A percentile compares a stretch with the other conserved stretches of the same genome.
Conservation (phyloP, 2,113 vertebrate species). For the Pygoscelis adeliae region DNA sequence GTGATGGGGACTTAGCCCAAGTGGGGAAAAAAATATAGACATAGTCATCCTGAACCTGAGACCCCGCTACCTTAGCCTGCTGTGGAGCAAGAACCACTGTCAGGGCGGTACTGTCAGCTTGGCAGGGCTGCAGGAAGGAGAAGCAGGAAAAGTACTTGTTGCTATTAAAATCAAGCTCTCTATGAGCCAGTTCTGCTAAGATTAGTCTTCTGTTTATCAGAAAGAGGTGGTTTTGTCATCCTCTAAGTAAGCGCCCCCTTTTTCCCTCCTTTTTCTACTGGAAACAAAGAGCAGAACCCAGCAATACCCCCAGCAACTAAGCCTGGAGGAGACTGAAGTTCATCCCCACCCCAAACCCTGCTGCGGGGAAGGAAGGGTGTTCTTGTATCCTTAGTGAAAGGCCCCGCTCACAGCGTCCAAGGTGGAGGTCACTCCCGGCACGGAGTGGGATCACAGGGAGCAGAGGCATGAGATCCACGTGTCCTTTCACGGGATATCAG, state of each 20-base stretch:
- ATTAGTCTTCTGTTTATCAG: not conserved
- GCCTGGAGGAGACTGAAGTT: not conserved
- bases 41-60: not conserved
- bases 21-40: not conserved
- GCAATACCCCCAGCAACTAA: not conserved
- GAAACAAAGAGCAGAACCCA: not conserved
- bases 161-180: not conserved
- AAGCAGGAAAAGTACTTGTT: not conserved
- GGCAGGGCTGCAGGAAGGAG: not conserved
- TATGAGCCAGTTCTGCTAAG: not conserved
- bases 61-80: not conserved
- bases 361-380: not conserved
- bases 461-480: rapidly evolving
- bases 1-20: not conserved
- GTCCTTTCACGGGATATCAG: not conserved
- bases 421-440: not conserved
- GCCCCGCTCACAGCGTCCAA: rapidly evolving
- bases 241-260: not conserved
- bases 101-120: not conserved
- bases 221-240: not conserved
- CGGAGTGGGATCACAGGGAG: not conserved
- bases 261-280: not conserved
- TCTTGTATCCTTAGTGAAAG: not conserved
- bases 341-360: not conserved
- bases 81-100: not conserved